Base-by-base conservation (phyloP, 2,888 invertebrate species). In the Hermaeophaga mercurialis region DNA sequence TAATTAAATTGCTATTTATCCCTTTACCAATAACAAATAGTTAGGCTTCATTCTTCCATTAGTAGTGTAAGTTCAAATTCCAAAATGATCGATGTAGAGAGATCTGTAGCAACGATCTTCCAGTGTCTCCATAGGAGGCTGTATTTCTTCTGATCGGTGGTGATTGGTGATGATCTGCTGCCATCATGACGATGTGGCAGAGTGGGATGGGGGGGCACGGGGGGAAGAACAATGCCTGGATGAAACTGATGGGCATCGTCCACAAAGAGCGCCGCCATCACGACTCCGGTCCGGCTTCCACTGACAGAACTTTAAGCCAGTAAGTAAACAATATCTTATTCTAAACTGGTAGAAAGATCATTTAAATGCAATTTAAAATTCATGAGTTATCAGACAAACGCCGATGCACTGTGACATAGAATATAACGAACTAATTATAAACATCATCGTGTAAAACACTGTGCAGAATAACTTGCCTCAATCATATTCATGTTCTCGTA, bases 201-300 rank as follows among this genome's bases (percentile, higher is more conserved):
- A 87, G 87, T 79, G 83, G 83, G 75, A 87, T 87, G 79, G 87
- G 87, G 81, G 86, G 87, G 75, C 85, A 85, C 80, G 87, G 87
- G 77, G 85, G 83, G 73, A 83, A 84, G 75, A 88, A 88, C 82
- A 89, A 89, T 79, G 88, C 89, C 72, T 89, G 89, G 89, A 87
- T 89, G 86, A 89, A 89, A 77, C 80, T 89, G 66, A 89, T 89
- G 89, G 89, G 89, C 74, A 88, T 88, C 73, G 88, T 88, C 69
- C 88, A 89, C 81, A 88, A 88, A 80, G 87, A 88, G 74, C 80
- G 87, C 62, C 80, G 86, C 56, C 86, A 86, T 74, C 84, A 86
- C 79, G 85, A 86, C 64, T 82, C 83, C 58, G 78, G 76, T 61
- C 81, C 81, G 55, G 77, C 77, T 56, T 83, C 84, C 73, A 84